A percentile compares a stretch with the other conserved stretches of the same genome.
These are phyloP conservation scores for Camponotus fellah DNA, from an alignment of 2,888 invertebrate species.

Conservation along the genomic window DNA sequence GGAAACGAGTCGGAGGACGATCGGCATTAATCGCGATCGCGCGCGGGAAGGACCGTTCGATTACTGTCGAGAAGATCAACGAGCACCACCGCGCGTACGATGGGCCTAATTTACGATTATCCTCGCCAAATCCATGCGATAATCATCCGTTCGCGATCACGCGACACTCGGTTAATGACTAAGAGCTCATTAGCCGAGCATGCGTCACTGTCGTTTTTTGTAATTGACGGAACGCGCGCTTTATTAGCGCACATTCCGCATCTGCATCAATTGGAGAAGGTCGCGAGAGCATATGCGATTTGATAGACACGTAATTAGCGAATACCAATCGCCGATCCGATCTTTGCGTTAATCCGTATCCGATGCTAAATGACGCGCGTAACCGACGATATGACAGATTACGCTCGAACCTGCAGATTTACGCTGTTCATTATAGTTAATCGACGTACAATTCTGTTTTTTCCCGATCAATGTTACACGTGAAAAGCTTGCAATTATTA, in stretches of 20 bases:
- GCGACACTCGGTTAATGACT: conserved; percentile 39
- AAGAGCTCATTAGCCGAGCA: conserved; percentile 64
- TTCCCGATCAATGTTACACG: not conserved
- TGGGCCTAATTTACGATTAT: conserved; percentile 54
- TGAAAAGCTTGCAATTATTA: not conserved
- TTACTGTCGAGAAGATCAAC: conserved; percentile 20
- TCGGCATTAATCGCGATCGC: conserved; percentile 50
- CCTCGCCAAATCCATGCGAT: conserved; percentile 37
- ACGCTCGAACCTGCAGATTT: not conserved
- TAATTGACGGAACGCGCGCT: conserved; percentile 51
- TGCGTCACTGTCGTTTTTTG: conserved; percentile 57
- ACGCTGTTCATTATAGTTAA: conserved; percentile 13
- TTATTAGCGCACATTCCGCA: conserved; percentile 52
- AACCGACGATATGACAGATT: conserved; percentile 26
- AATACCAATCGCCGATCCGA: conserved; percentile 66
- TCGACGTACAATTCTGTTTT: not conserved
- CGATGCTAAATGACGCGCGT: conserved; percentile 60
- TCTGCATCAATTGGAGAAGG: conserved; percentile 66
- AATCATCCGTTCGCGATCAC: conserved; percentile 37
- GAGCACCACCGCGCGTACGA: not conserved
- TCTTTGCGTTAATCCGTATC: conserved; percentile 60
- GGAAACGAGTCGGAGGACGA: conserved; percentile 44
- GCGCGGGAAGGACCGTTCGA: conserved; percentile 41
- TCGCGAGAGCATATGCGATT: conserved; percentile 50
- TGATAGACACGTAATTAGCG: conserved; percentile 73